Base-by-base conservation (phyloP, 2,888 invertebrate genomes). In the Drosophila monieri region DNA sequence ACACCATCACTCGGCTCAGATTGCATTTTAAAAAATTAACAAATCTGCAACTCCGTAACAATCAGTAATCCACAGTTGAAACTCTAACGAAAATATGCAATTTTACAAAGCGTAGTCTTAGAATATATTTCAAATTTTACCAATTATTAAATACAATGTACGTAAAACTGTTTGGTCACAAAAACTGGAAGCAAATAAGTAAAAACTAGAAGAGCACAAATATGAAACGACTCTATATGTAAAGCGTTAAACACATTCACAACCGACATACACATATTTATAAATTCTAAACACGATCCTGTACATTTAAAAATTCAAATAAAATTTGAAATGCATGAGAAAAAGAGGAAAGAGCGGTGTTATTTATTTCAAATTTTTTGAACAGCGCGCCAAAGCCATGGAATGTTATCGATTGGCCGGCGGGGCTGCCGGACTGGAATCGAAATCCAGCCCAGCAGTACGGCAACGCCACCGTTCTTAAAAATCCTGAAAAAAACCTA, bases 221-320 rank as follows among this genome's bases (percentile, higher is more conserved):
- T 73, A 71, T 53, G 68, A 76, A 71, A 62, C 18, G 39, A 41
- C 8, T 41, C 3, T 41, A 62, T 74, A 73, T 78, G 73, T 76
- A 77, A 73, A 73, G 55, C 78, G 80, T 80, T 83, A 74, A 88
- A 76, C 55, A 39, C 48, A 41, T 32, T 46, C 15, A 14, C 41
- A 67, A 35, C 21, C 35, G 57, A 54, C 55, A 54, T 27, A 67
- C 62, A 75, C 59, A 77, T 83, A 88, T 85, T 77, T 80, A 77
- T 73, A 69, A 77, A 77, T 59, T 73, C 52, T 52, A 74, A 74
- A 84, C 73, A 76, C 75, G 79, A 74, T 79, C 80, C 80, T 87
- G 77, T 83, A 87, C 54, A 78, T 77, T 88, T 77, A 77, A 81
- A 74, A 89, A 80, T 86, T 88, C 88, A 89, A 88, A 88, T 88